phyloP scores from a whole-genome alignment of 2,888 invertebrate species.

The Choreutis nemorana region DNA sequence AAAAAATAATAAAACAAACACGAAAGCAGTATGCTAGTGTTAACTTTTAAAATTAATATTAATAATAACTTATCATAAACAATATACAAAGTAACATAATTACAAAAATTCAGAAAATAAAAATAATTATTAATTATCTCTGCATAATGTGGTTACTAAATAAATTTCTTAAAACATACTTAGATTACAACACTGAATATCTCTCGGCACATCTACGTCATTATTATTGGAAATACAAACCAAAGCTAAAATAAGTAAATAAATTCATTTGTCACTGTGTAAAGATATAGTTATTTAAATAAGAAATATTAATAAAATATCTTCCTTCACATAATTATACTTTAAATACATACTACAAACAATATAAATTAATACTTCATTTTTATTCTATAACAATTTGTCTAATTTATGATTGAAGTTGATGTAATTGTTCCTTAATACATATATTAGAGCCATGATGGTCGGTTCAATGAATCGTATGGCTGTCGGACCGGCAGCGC shows the following conservation, averaged over 20 bases:
- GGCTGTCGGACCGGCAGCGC: constrained; percentile 74
- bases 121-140: too few relatives aligned
- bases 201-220: too few relatives aligned
- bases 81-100: too few relatives aligned
- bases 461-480: constrained; percentile 74
- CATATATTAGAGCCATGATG: constrained; percentile 70
- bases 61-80: too few relatives aligned
- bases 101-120: too few relatives aligned
- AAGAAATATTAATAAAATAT: constrained; percentile 26
- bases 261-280: too few relatives aligned
- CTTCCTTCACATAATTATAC: constrained; percentile 29
- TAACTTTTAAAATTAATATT: too few relatives aligned
- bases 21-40: too few relatives aligned
- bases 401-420: constrained; percentile 27
- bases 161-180: constrained; percentile 1
- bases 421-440: neutral
- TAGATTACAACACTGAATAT: too few relatives aligned
- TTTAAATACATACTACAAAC: constrained; percentile 39
- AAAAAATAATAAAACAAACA: too few relatives aligned
- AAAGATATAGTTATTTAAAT: constrained; percentile 26
- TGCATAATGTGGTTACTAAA: neutral
- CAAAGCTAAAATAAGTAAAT: too few relatives aligned
- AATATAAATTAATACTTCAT: constrained; percentile 40
- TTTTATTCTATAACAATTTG: constrained; percentile 30
- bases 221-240: too few relatives aligned